These are phyloP conservation scores for Exaiptasia diaphana DNA, from an alignment of 64 coral and sea anemone species.

Conservation along the genomic window DNA sequence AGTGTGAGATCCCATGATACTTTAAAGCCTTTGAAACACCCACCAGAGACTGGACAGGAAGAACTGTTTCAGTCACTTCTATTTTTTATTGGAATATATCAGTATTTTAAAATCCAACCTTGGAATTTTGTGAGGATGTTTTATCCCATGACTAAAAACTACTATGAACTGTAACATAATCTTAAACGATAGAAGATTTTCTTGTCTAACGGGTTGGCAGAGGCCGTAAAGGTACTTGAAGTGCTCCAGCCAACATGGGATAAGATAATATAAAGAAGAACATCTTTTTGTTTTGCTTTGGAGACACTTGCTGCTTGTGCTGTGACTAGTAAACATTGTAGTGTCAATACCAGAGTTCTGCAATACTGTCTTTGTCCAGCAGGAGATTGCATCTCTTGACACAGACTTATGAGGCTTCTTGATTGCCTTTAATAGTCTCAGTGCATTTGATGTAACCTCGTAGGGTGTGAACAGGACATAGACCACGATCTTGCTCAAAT, in stretches of 20 bases:
- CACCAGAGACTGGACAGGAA: not conserved
- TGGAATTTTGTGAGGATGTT: not conserved
- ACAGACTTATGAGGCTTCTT: not conserved
- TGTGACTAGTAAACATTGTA: not conserved
- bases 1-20: conserved; percentile 3
- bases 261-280: conserved; percentile 4
- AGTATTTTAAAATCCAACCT: not conserved
- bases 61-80: not conserved
- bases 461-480: conserved; percentile 28
- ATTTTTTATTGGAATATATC: not conserved
- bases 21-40: conserved; percentile 33
- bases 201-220: not conserved
- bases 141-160: not conserved
- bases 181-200: not conserved
- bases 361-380: conserved; percentile 24
- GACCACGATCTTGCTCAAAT: conserved; percentile 1
- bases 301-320: conserved; percentile 23
- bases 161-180: conserved; percentile 18
- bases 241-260: conserved; percentile 15
- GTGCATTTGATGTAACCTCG: not conserved
- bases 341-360: conserved; percentile 3
- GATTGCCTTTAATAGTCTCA: not conserved
- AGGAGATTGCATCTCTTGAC: not conserved
- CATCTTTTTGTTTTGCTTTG: conserved; percentile 43
- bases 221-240: not conserved